These are phyloP conservation scores for Pristionchus mayeri DNA, from an alignment of 2,888 invertebrate genomes.

Conservation along the genomic window DNA sequence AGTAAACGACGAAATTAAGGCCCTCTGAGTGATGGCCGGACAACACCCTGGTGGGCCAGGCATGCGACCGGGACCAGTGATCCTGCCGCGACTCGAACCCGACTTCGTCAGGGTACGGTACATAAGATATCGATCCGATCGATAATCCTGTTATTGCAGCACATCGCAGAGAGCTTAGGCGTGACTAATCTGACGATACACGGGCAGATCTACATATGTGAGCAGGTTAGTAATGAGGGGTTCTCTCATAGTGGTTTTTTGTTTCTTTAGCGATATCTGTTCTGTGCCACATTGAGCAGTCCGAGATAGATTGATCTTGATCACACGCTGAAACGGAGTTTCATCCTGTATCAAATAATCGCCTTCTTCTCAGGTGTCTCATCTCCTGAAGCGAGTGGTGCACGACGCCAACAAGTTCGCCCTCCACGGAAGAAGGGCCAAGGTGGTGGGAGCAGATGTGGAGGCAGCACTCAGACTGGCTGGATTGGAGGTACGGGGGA, in stretches of 20 bases:
- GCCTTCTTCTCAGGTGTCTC: constrained; percentile 10
- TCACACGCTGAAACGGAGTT: not conserved
- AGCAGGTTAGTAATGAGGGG: constrained; percentile 49
- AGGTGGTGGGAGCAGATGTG: constrained; percentile 48
- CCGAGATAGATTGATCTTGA: too few species aligned
- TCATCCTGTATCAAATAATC: not conserved
- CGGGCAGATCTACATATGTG: constrained; percentile 51
- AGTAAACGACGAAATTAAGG: not conserved
- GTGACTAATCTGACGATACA: constrained; percentile 53
- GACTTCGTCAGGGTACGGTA: constrained; percentile 48
- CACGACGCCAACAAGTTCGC: constrained; percentile 58
- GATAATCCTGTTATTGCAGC: constrained; percentile 48
- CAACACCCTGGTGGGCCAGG: not conserved
- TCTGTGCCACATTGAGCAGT: too few species aligned
- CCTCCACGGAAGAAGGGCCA: constrained; percentile 56
- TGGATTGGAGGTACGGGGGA: constrained; percentile 46
- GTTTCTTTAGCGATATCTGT: not conserved
- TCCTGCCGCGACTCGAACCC: constrained; percentile 44
- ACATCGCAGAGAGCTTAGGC: constrained; percentile 57
- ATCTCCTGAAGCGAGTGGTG: constrained; percentile 53
- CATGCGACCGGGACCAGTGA: constrained; percentile 14
- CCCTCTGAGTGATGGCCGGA: not conserved
- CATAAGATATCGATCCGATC: not conserved
- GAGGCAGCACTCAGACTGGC: constrained; percentile 49
- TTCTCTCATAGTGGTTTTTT: not conserved